Conservation (phyloP, 1,140 invertebrate species). For the Agraylea sexmaculata region DNA sequence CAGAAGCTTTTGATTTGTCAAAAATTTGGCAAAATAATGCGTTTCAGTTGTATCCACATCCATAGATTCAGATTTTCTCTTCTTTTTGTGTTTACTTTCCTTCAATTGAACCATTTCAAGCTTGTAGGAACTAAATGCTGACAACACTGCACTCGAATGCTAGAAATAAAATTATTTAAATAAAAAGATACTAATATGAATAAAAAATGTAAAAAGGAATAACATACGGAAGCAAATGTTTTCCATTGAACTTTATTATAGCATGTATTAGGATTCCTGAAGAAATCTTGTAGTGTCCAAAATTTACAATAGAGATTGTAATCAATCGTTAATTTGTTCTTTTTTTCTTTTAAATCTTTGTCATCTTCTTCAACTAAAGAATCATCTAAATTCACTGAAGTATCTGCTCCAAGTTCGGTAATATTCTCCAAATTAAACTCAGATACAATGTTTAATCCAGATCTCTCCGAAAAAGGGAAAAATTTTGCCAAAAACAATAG, state of each 20-base stretch:
- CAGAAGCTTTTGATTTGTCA: constrained; percentile 94
- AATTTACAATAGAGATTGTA: constrained; percentile 95
- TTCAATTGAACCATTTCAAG: constrained; percentile 53
- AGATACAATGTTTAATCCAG: constrained; percentile 91
- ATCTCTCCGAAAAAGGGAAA: constrained; percentile 95
- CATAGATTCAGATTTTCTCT: constrained; percentile 24
- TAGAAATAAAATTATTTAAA: constrained; percentile 32
- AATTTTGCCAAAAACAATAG: constrained; percentile 94
- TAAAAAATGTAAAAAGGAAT: constrained; percentile 6
- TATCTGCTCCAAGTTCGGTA: constrained; percentile 70
- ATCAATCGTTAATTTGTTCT: constrained; percentile 62
- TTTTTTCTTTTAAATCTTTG: constrained; percentile 48
- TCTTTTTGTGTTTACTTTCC: constrained; percentile 32
- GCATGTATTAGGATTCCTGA: constrained; percentile 85
- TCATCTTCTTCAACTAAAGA: constrained; percentile 52
- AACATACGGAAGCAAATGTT: constrained; percentile 73
- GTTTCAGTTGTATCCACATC: constrained; percentile 29
- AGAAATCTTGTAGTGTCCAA: constrained; percentile 95
- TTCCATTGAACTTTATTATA: constrained; percentile 91
- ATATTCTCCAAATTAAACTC: constrained; percentile 97
- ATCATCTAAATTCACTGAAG: constrained; percentile 47
- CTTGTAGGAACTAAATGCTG: constrained; percentile 82
- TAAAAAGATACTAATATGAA: constrained; percentile 6
- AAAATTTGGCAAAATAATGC: constrained; percentile 93
- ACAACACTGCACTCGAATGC: constrained; percentile 76